Conservation (phyloP, 2,888 invertebrate species). For the Drosophila neonasuta region DNA sequence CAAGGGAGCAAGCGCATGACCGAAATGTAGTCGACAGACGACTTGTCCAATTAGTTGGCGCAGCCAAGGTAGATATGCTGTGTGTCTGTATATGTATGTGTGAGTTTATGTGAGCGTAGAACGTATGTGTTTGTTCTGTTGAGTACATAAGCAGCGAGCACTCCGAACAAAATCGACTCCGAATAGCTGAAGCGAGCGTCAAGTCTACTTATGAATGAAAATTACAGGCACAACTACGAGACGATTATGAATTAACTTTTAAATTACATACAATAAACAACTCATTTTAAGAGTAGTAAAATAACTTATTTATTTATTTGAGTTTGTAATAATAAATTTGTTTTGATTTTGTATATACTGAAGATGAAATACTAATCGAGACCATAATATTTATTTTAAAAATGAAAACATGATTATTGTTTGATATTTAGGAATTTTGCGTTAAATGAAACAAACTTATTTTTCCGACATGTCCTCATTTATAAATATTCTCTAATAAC, state of each 20-base stretch:
- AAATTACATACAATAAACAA: too few relatives aligned
- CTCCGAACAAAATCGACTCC: constrained; percentile 62
- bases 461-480: too few relatives aligned
- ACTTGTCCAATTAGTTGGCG: constrained; percentile 66
- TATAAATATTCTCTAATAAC: too few relatives aligned
- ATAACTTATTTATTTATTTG: too few relatives aligned
- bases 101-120: constrained; percentile 30
- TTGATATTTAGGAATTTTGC: too few relatives aligned
- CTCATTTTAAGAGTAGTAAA: too few relatives aligned
- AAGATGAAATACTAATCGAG: too few relatives aligned
- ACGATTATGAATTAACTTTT: not conserved
- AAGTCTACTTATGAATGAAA: constrained; percentile 3
- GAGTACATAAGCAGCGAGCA: constrained; percentile 46
- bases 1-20: constrained; percentile 54
- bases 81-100: constrained; percentile 6
- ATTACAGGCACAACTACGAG: not conserved
- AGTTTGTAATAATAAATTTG: too few relatives aligned
- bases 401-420: too few relatives aligned
- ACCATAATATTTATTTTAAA: too few relatives aligned
- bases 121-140: constrained; percentile 24
- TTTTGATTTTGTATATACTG: too few relatives aligned
- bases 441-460: too few relatives aligned
- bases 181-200: constrained; percentile 41
- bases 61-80: constrained; percentile 14
- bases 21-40: constrained; percentile 47